phyloP scores from a whole-genome alignment of 2,888 invertebrate genomes.

The Drosophila pseudotalamancana region DNA sequence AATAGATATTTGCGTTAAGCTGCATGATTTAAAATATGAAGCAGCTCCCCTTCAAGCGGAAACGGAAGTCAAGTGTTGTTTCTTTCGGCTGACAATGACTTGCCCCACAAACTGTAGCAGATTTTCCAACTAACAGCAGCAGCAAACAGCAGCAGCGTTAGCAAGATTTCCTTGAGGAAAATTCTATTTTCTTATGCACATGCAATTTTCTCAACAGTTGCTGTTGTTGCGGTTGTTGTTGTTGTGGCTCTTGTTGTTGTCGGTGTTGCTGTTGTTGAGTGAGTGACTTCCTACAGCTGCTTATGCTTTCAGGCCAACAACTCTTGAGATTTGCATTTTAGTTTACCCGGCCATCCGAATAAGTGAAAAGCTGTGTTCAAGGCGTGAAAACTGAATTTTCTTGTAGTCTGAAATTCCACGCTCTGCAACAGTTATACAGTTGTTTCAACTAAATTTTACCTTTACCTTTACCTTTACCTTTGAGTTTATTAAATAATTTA shows the following conservation, averaged over 20 bases:
- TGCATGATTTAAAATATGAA: slow-evolving; percentile 51
- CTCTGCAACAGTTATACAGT: background rate
- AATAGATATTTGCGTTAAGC: slow-evolving; percentile 63
- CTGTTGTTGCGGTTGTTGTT: slow-evolving; percentile 27
- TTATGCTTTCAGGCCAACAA: slow-evolving; percentile 62
- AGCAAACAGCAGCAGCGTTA: slow-evolving; percentile 25
- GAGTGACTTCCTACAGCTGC: slow-evolving; percentile 52
- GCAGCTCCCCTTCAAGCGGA: slow-evolving; percentile 48
- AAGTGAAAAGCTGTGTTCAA: slow-evolving; percentile 58
- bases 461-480: too few relatives aligned
- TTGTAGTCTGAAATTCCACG: slow-evolving; percentile 1
- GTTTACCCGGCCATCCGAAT: slow-evolving; percentile 38
- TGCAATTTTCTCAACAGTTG: slow-evolving; percentile 67
- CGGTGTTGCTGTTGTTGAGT: slow-evolving; percentile 25
- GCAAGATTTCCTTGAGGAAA: slow-evolving; percentile 68
- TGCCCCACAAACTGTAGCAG: slow-evolving; percentile 62
- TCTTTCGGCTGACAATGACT: slow-evolving; percentile 43
- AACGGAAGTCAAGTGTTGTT: slow-evolving; percentile 70
- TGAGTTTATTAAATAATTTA: too few relatives aligned
- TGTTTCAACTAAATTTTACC: too few relatives aligned
- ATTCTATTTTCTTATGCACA: slow-evolving; percentile 70
- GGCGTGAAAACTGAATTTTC: slow-evolving; percentile 44
- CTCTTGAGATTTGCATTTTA: slow-evolving; percentile 74
- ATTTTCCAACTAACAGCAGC: slow-evolving; percentile 38
- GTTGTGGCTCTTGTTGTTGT: slow-evolving; percentile 20